Base-by-base conservation (phyloP, 30 jellyfish, hydroid and myxozoan genomes). In the Haliclystus octoradiatus region DNA sequence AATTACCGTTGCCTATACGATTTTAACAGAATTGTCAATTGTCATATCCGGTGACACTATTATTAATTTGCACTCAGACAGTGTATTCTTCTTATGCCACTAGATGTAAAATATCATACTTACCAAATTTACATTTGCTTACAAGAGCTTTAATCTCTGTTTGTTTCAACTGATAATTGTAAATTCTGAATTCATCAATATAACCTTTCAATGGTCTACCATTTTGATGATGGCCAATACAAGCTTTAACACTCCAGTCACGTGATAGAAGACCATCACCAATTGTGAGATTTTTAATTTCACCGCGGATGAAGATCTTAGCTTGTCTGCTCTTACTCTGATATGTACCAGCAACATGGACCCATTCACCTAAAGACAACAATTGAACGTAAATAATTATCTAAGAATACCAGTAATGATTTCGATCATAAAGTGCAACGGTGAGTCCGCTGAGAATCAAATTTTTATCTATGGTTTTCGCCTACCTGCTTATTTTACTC, bases 281-380 rank as follows among this genome's bases (percentile, higher is more conserved):
- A 63, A 81, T 66, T 30, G 99, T 79, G 53, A 65, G 91, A 62
- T 90, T 90, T 73, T 64, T 73, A 72, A 83, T 74, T 64, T 81
- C 95, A 30, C 99, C 99, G 67, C 83, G 74, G 88, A 90, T 90
- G 78, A 67, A 90, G 24, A 90, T 76, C 77, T 83, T 84, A 26
- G 95, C 94, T 34, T 74, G 79, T 49, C 91, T 86, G 26, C 93
- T 90, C 23, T 72, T 76, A 29, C 83, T 71, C 28, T 90, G 78
- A 82, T 90, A 90, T 23, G 99, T 90, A 14, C 94, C 99, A 83
- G 99, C 95, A 62, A 90, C 65, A 71, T 90, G 99, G 46, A 94
- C 78, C 99, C 99, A 90, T 46, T 52, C 64, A 12, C 76, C 93
- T 27, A 60, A 60, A 5, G 25, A 27, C 69, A 60, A 24, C 9